Conservation (phyloP, 2,888 invertebrate species). For the Melanophora roralis region DNA sequence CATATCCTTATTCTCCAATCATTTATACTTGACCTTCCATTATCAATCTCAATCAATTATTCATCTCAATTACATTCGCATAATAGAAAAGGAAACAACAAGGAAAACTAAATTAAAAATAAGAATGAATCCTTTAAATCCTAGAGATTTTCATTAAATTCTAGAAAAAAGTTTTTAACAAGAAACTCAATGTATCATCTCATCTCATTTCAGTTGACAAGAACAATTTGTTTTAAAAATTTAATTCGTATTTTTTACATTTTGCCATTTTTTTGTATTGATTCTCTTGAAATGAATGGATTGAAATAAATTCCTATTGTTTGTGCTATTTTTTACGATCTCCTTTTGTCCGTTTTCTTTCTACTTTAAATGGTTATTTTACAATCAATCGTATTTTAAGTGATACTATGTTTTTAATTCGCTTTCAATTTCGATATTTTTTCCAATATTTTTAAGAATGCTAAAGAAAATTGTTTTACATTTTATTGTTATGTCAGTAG, state of each 20-base stretch:
- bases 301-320: neutral
- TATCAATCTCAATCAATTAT: neutral
- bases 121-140: neutral
- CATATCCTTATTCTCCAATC: too few relatives aligned
- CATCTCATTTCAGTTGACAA: neutral
- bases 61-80: neutral
- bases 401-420: constrained; percentile 5
- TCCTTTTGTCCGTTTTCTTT: neutral
- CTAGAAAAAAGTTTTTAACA: neutral
- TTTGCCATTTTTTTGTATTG: neutral
- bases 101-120: neutral
- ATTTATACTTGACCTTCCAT: neutral
- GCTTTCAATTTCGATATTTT: neutral
- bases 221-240: constrained; percentile 11
- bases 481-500: neutral
- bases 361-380: neutral
- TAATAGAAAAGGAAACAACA: neutral
- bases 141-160: constrained; percentile 22
- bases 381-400: neutral
- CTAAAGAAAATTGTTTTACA: neutral
- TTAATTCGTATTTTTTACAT: neutral
- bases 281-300: constrained; percentile 13
- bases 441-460: too few relatives aligned
- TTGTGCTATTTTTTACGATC: neutral
- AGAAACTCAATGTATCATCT: neutral